Conservation (phyloP, 2,113 vertebrate genomes). For the Corythornis madagascariensis region DNA sequence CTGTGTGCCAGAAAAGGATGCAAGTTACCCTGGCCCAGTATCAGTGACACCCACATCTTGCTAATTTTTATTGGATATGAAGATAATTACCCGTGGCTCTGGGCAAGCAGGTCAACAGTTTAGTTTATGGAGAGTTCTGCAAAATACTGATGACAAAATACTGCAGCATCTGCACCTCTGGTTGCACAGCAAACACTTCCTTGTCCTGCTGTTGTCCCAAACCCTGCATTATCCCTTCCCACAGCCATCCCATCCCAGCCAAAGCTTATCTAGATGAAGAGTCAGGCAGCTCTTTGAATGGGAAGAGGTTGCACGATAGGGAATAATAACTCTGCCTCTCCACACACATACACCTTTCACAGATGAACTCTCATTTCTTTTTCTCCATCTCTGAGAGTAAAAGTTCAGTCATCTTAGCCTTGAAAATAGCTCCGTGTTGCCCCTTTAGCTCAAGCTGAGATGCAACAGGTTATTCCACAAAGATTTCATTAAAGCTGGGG, state of each 20-base stretch:
- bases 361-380: neutral
- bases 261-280: constrained; percentile 21
- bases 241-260: neutral
- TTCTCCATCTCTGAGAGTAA: neutral
- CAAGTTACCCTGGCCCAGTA: neutral
- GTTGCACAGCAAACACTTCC: neutral
- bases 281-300: constrained; percentile 5
- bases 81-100: constrained; percentile 21
- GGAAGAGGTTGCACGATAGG: neutral
- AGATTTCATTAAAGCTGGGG: neutral
- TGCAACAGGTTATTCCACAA: neutral
- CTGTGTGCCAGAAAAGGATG: neutral
- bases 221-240: neutral
- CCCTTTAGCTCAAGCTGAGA: neutral
- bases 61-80: constrained; percentile 12
- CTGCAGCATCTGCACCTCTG: neutral
- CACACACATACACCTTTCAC: neutral
- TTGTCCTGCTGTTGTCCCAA: neutral
- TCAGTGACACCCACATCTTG: constrained; percentile 24
- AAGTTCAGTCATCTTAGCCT: neutral
- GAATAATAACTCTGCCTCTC: constrained; percentile 2
- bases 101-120: constrained; percentile 4
- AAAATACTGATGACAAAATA: constrained; percentile 13
- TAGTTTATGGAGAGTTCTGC: neutral
- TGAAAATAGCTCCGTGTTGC: neutral